Percentiles rank a stretch among this genome's conserved stretches.
These are phyloP conservation scores for Perizoma flavofasciatum DNA, from an alignment of 2,888 invertebrate genomes.

Conservation along the genomic window DNA sequence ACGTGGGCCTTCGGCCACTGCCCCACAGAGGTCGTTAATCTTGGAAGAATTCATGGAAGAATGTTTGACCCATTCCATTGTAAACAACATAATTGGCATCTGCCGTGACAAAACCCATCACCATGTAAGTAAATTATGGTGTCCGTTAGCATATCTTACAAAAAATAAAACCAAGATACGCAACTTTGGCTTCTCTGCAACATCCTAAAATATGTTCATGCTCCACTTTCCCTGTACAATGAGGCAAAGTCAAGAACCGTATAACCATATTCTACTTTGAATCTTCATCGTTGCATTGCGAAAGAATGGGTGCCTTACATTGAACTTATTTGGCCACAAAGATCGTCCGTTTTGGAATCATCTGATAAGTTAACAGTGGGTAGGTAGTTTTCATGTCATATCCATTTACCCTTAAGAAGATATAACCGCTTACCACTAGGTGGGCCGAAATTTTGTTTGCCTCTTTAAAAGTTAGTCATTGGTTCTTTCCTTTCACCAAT, in stretches of 20 bases:
- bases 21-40: too few relatives aligned
- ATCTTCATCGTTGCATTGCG: too few relatives aligned
- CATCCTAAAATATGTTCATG: conserved; percentile 45
- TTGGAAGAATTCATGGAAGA: too few relatives aligned
- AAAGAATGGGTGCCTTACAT: conserved; percentile 14
- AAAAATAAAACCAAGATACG: conserved; percentile 26
- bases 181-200: conserved; percentile 27
- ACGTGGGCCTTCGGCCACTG: too few relatives aligned
- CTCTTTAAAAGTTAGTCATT: too few relatives aligned
- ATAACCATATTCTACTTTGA: conserved; percentile 30
- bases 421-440: too few relatives aligned
- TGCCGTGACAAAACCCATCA: not conserved
- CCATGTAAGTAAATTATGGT: conserved; percentile 18
- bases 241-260: conserved; percentile 46
- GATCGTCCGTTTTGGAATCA: conserved; percentile 22
- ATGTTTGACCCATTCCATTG: too few relatives aligned
- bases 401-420: not conserved
- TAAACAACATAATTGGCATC: too few relatives aligned
- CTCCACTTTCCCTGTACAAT: conserved; percentile 59
- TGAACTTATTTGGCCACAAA: conserved; percentile 27
- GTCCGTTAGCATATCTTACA: conserved; percentile 18
- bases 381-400: not conserved
- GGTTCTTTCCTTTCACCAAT: too few relatives aligned
- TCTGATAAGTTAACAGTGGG: conserved; percentile 22
- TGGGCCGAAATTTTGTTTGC: too few relatives aligned